These are phyloP conservation scores for Drepana falcataria DNA, from an alignment of 2,888 invertebrate species.

Conservation along the genomic window DNA sequence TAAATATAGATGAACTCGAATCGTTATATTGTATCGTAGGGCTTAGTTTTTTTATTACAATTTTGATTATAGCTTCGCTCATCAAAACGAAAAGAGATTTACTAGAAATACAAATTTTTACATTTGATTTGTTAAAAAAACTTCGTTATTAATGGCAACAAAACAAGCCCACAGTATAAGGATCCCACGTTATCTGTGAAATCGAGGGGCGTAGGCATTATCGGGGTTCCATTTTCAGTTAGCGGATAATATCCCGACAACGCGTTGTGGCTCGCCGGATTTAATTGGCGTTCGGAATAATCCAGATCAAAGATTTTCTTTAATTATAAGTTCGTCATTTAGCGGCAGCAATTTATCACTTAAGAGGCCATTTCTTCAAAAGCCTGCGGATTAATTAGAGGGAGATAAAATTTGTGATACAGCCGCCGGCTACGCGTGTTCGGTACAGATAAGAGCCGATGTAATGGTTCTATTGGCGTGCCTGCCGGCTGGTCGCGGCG, in stretches of 20 bases:
- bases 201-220: too few relatives aligned
- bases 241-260: constrained; percentile 20
- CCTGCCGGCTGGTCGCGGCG: constrained; percentile 8
- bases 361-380: constrained; percentile 60
- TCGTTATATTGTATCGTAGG: too few relatives aligned
- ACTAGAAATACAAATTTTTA: too few relatives aligned
- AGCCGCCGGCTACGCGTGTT: constrained; percentile 60
- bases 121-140: too few relatives aligned
- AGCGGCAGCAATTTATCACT: constrained; percentile 62
- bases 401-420: constrained; percentile 71
- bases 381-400: constrained; percentile 71
- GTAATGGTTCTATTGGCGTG: constrained; percentile 64
- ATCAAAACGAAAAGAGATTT: too few relatives aligned
- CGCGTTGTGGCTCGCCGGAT: constrained; percentile 21
- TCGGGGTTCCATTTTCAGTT: constrained; percentile 21
- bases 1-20: too few relatives aligned
- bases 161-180: too few relatives aligned
- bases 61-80: too few relatives aligned
- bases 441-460: constrained; percentile 57
- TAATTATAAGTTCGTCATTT: constrained; percentile 63
- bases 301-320: constrained; percentile 65
- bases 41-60: too few relatives aligned
- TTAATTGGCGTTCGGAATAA: constrained; percentile 45
- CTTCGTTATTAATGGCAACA: too few relatives aligned
- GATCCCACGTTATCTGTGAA: too few relatives aligned